Evolutionary conservation across 2,797 vertebrate species (phyloP).

Genomic region (Pangasius larnaudii): DNA sequence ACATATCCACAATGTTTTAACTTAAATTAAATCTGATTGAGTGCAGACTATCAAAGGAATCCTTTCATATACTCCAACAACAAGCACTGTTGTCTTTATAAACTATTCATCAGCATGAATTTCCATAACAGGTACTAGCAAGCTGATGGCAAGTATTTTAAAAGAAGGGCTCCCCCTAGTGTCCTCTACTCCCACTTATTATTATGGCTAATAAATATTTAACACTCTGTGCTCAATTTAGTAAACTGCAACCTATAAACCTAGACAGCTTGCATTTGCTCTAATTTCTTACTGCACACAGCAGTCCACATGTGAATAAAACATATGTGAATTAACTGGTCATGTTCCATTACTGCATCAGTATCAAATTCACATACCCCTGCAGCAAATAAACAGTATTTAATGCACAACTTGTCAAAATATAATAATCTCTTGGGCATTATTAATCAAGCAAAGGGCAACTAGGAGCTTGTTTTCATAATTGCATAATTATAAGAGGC

Average conservation of each 20-base stretch:
- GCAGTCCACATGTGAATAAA: neutral
- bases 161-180: conserved; percentile 78
- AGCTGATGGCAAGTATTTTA: conserved; percentile 61
- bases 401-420: neutral
- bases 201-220: conserved; percentile 8
- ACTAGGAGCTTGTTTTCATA: neutral
- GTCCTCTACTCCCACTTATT: conserved; percentile 36
- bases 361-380: neutral
- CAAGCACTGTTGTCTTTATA: conserved; percentile 61
- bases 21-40: conserved; percentile 23
- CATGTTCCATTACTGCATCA: neutral
- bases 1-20: neutral
- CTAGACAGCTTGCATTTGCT: conserved; percentile 14
- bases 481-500: neutral
- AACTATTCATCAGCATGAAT: conserved; percentile 64
- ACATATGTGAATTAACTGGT: neutral
- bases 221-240: conserved; percentile 1
- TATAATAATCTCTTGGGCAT: neutral
- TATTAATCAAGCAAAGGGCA: neutral
- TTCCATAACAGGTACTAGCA: neutral
- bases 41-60: conserved; percentile 31
- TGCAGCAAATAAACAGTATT: neutral
- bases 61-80: conserved; percentile 42
- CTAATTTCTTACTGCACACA: neutral
- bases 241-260: conserved; percentile 27